Percentiles rank a stretch among this genome's conserved stretches.
Evolutionary conservation across 2,797 vertebrate genomes (phyloP).

Genomic region (Clarias pachynema): DNA sequence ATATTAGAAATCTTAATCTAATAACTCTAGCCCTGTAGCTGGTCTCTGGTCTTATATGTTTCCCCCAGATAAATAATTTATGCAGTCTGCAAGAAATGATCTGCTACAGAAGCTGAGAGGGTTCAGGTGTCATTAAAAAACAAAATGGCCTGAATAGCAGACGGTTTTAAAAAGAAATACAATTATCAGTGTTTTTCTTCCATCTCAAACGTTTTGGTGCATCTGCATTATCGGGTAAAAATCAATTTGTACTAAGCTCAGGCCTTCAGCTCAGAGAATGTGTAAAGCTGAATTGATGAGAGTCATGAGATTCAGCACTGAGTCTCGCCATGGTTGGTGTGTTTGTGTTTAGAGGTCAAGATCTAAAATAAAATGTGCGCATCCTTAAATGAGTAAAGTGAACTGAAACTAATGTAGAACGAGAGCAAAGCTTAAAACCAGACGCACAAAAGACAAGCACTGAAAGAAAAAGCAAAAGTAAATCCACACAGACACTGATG

Average conservation of each 20-base stretch:
- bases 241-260: not conserved
- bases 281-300: not conserved
- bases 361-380: not conserved
- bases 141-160: not conserved
- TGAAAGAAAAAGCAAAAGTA: constrained; percentile 48
- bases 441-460: not conserved
- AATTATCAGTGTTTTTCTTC: not conserved
- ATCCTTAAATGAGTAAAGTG: not conserved
- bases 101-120: not conserved
- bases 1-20: not conserved
- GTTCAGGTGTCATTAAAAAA: not conserved
- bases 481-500: not conserved
- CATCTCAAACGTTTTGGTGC: not conserved
- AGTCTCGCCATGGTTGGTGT: not conserved
- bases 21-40: not conserved
- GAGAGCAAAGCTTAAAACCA: constrained; percentile 10
- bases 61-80: not conserved
- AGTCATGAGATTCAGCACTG: not conserved
- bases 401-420: not conserved
- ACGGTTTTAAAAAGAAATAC: not conserved
- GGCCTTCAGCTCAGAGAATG: not conserved
- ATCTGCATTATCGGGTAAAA: not conserved
- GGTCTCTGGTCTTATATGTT: not conserved
- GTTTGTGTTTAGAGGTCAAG: not conserved
- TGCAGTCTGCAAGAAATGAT: not conserved